A percentile compares a stretch with the other conserved stretches of the same genome.
Conservation (phyloP, 2,888 invertebrate genomes). For the Cheilosia soror region DNA sequence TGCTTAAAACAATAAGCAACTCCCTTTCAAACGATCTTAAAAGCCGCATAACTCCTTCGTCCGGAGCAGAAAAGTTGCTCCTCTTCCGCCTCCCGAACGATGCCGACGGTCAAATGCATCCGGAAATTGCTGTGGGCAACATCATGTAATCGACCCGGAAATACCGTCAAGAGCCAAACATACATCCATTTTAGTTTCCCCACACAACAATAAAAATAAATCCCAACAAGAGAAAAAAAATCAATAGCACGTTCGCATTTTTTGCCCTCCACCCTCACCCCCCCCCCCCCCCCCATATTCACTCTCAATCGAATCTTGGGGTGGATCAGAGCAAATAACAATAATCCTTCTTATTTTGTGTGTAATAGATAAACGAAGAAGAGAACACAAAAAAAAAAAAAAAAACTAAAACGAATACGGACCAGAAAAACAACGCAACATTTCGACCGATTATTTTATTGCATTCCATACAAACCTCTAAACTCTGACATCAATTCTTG, state of each 20-base stretch:
- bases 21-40: conserved; percentile 57
- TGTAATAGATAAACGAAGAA: conserved; percentile 65
- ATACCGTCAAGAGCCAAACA: conserved; percentile 68
- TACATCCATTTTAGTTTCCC: conserved; percentile 50
- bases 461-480: conserved; percentile 69
- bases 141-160: conserved; percentile 73
- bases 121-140: conserved; percentile 70
- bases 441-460: conserved; percentile 72
- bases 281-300: conserved; percentile 4
- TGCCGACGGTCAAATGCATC: conserved; percentile 66
- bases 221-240: neutral
- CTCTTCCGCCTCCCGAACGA: conserved; percentile 19
- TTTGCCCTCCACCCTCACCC: neutral
- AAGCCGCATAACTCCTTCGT: conserved; percentile 58
- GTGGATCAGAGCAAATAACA: conserved; percentile 70
- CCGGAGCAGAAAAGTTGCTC: conserved; percentile 42
- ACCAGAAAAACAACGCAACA: conserved; percentile 49
- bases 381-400: conserved; percentile 9
- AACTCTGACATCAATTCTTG: conserved; percentile 72
- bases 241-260: conserved; percentile 30
- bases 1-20: conserved; percentile 71
- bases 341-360: conserved; percentile 71
- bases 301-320: conserved; percentile 48
- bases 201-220: conserved; percentile 13
- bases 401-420: conserved; percentile 3